Percentiles rank a stretch among this genome's conserved stretches.
Conservation (phyloP, 2,888 invertebrate species). For the Drosophila rubida region DNA sequence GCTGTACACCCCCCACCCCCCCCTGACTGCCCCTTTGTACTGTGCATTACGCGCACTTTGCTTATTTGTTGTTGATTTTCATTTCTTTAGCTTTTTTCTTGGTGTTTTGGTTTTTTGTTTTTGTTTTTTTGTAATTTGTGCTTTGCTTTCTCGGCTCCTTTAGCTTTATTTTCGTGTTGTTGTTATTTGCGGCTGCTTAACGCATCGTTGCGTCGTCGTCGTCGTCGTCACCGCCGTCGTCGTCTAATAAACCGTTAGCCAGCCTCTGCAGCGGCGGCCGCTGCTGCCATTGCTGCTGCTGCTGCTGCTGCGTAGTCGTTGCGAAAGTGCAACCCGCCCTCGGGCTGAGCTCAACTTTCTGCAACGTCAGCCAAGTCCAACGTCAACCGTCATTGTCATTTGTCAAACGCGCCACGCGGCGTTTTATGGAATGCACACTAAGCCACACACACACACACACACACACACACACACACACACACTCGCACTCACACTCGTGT, state of each 20-base stretch:
- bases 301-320: slow-evolving; percentile 39
- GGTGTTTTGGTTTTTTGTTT: neutral
- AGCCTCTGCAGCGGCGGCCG: slow-evolving; percentile 15
- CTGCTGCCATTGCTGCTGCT: slow-evolving; percentile 20
- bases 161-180: slow-evolving; percentile 6
- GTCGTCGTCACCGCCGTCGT: slow-evolving; percentile 20
- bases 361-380: slow-evolving; percentile 62
- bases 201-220: slow-evolving; percentile 53
- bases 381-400: slow-evolving; percentile 65
- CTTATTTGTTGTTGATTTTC: slow-evolving; percentile 26
- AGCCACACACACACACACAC: slow-evolving; percentile 8
- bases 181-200: slow-evolving; percentile 52
- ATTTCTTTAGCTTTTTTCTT: neutral
- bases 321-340: slow-evolving; percentile 65
- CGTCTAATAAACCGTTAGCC: slow-evolving; percentile 57
- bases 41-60: slow-evolving; percentile 40
- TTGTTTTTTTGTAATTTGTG: neutral
- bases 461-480: slow-evolving; percentile 10
- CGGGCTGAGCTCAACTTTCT: slow-evolving; percentile 60
- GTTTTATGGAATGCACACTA: slow-evolving; percentile 56
- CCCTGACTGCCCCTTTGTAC: slow-evolving; percentile 14
- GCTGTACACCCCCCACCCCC: neutral
- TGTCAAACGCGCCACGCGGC: slow-evolving; percentile 64
- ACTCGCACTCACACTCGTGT: neutral
- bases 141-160: slow-evolving; percentile 22